These are phyloP conservation scores for Lasiurus cinereus DNA, from an alignment of 2,113 vertebrate genomes.

Conservation along the genomic window DNA sequence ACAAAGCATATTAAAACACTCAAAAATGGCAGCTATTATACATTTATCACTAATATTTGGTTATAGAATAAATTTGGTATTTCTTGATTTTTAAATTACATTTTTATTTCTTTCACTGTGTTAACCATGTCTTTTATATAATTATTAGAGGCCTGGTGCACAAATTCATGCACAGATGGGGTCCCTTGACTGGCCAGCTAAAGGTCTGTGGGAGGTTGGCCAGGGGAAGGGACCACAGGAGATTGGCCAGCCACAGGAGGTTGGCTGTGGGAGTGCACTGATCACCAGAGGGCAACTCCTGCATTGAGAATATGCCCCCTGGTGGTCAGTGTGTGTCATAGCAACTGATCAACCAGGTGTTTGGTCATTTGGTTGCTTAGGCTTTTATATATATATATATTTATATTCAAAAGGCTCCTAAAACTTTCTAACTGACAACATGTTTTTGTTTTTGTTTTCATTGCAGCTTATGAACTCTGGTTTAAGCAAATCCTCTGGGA, in stretches of 20 bases:
- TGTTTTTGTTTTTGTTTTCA: constrained; percentile 56
- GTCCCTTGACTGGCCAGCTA: too few species aligned
- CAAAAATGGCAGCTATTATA: not conserved
- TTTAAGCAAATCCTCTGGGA: constrained; percentile 99
- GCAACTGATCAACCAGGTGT: too few species aligned
- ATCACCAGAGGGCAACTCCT: too few species aligned
- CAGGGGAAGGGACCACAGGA: too few species aligned
- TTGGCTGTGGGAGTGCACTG: too few species aligned
- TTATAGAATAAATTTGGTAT: not conserved
- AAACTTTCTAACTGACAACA: constrained; percentile 12
- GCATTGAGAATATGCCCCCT: too few species aligned
- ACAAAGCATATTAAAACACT: not conserved
- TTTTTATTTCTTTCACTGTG: not conserved
- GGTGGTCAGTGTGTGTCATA: too few species aligned
- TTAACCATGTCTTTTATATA: not conserved
- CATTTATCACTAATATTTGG: not conserved
- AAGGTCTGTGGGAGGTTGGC: too few species aligned
- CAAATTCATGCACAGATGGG: too few species aligned
- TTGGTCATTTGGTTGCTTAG: too few species aligned
- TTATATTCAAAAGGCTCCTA: not conserved
- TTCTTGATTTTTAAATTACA: not conserved
- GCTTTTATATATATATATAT: not conserved
- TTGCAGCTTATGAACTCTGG: constrained; percentile 96
- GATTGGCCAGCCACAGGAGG: too few species aligned
- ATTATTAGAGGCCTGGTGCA: not conserved